Evolutionary conservation across 2,797 vertebrate species (phyloP).

Genomic region (Dallia pectoralis): DNA sequence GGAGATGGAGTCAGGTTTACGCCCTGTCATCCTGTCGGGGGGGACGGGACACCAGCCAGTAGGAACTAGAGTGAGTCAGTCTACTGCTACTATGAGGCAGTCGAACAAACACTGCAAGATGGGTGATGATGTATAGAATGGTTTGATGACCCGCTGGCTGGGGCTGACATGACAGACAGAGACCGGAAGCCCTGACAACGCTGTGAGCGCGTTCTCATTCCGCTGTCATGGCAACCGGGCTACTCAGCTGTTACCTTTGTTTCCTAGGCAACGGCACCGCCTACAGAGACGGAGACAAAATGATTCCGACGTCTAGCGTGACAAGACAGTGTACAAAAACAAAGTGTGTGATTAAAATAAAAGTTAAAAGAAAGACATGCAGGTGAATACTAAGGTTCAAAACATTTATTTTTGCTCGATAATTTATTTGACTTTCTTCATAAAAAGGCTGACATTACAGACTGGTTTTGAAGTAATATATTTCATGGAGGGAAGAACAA

Average conservation of each 20-base stretch:
- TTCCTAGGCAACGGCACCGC: constrained; percentile 33
- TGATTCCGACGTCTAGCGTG: constrained; percentile 25
- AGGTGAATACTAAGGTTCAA: constrained; percentile 74
- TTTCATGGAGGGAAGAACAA: constrained; percentile 48
- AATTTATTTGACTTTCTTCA: constrained; percentile 79
- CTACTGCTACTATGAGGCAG: too few species aligned
- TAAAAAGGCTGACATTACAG: constrained; percentile 79
- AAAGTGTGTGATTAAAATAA: constrained; percentile 57
- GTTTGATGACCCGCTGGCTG: not conserved
- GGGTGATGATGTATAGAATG: not conserved
- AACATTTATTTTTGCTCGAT: constrained; percentile 77
- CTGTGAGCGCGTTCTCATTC: not conserved
- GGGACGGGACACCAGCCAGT: too few species aligned
- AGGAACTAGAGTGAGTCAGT: too few species aligned
- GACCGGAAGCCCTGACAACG: not conserved
- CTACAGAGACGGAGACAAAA: constrained; percentile 21
- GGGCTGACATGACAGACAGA: not conserved
- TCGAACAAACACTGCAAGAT: not conserved
- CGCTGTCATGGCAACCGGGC: constrained; percentile 10
- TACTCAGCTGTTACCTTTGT: constrained; percentile 5
- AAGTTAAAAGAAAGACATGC: constrained; percentile 73
- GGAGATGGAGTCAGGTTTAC: too few species aligned
- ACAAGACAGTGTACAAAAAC: constrained; percentile 38
- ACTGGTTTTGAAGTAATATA: constrained; percentile 63
- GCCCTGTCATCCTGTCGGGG: too few species aligned